Percentiles rank a stretch among this genome's conserved stretches.
phyloP scores from a whole-genome alignment of 2,797 vertebrate genomes.

The Benthosema pterotum region DNA sequence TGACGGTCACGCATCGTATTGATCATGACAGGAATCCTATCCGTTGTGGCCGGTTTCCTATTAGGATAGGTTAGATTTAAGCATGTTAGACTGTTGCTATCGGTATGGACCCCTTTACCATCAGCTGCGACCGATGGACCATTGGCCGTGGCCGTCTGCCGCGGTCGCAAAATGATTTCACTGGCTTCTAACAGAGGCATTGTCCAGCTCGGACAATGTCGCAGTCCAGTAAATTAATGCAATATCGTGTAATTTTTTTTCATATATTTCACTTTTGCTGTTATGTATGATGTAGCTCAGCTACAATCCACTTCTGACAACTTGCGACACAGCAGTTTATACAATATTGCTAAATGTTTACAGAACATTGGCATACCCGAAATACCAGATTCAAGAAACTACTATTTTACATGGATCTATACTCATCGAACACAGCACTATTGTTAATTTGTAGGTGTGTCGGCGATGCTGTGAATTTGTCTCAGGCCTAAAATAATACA shows the following conservation, averaged over 20 bases:
- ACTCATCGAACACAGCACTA: background rate
- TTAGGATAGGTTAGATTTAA: no score
- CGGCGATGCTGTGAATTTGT: slow-evolving; percentile 25
- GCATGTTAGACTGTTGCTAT: no score
- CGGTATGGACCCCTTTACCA: no score
- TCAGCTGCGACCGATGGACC: no score
- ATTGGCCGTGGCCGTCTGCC: no score
- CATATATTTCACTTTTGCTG: slow-evolving; percentile 15
- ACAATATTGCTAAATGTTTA: slow-evolving; percentile 46
- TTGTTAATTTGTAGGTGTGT: slow-evolving; percentile 7
- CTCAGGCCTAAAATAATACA: slow-evolving; percentile 27
- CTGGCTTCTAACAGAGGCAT: background rate
- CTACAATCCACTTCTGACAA: slow-evolving; percentile 29
- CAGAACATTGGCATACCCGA: slow-evolving; percentile 19
- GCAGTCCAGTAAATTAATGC: slow-evolving; percentile 45
- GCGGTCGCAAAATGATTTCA: no score
- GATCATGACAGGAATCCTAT: no score
- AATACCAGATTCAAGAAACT: slow-evolving; percentile 16
- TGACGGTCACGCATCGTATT: no score
- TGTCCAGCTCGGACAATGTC: slow-evolving; percentile 30
- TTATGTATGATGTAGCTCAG: slow-evolving; percentile 18
- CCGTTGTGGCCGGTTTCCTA: no score
- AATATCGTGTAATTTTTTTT: slow-evolving; percentile 27
- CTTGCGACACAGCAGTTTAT: slow-evolving; percentile 24
- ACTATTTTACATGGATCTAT: slow-evolving; percentile 46